Evolutionary conservation across 2,888 invertebrate species (phyloP).

Genomic region (Rutpela maculata): DNA sequence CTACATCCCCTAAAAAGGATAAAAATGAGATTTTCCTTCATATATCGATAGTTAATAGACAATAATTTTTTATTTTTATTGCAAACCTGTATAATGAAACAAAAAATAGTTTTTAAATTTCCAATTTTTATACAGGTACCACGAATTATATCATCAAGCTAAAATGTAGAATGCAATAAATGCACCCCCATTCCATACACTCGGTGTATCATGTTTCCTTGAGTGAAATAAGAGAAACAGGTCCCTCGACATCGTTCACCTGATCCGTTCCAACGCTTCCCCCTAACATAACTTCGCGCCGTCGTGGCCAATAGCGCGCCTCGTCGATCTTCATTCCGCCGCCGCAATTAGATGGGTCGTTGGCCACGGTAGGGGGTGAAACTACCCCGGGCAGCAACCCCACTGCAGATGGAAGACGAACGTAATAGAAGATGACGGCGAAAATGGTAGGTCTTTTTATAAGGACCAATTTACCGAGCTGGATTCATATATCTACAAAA

Average conservation of each 20-base stretch:
- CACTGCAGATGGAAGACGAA: slow-evolving; percentile 67
- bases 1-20: too few species aligned
- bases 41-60: too few species aligned
- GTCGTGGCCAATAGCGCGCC: slow-evolving; percentile 79
- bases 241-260: slow-evolving; percentile 43
- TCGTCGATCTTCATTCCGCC: slow-evolving; percentile 84
- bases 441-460: slow-evolving; percentile 63
- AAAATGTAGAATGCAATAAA: not conserved
- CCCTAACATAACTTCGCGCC: slow-evolving; percentile 62
- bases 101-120: too few species aligned
- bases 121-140: too few species aligned
- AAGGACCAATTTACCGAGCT: slow-evolving; percentile 45
- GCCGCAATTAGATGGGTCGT: slow-evolving; percentile 84
- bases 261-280: slow-evolving; percentile 65
- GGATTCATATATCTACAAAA: slow-evolving; percentile 42
- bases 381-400: slow-evolving; percentile 43
- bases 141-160: too few species aligned
- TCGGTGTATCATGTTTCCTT: slow-evolving; percentile 28
- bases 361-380: slow-evolving; percentile 72
- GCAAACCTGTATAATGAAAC: too few species aligned
- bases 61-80: too few species aligned
- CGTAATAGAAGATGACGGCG: slow-evolving; percentile 71
- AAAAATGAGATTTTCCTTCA: too few species aligned
- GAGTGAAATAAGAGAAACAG: slow-evolving; percentile 52
- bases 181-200: not conserved